Percentiles rank a stretch among this genome's conserved stretches.
These are phyloP conservation scores for Doris montereyensis DNA, from an alignment of 2,888 invertebrate genomes.

Conservation along the genomic window DNA sequence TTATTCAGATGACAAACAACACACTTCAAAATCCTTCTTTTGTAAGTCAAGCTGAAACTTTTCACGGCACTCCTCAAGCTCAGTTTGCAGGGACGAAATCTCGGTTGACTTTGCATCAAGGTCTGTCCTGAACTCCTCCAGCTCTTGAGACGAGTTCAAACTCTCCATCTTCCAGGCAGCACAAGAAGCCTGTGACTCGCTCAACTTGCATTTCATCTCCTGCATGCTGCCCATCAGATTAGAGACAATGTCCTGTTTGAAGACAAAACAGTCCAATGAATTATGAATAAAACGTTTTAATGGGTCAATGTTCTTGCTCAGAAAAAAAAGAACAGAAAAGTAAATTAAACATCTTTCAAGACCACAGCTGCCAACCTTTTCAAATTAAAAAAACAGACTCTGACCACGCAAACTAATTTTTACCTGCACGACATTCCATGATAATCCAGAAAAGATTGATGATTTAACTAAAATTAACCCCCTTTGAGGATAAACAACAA, in stretches of 20 bases:
- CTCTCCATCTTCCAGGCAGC: constrained; percentile 33
- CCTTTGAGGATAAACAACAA: no score
- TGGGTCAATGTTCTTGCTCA: no score
- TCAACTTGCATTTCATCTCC: constrained; percentile 39
- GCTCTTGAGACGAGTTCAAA: constrained; percentile 40
- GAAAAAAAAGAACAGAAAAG: no score
- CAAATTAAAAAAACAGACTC: no score
- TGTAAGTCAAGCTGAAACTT: constrained; percentile 11
- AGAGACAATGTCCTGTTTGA: constrained; percentile 39
- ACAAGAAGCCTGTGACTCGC: constrained; percentile 25
- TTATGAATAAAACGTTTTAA: no score
- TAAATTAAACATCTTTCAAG: no score
- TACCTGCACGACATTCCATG: no score
- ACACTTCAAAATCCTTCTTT: constrained; percentile 38
- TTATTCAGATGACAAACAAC: not conserved
- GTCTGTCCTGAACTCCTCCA: constrained; percentile 38
- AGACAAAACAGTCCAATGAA: no score
- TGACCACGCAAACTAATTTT: no score
- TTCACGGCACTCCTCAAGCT: constrained; percentile 4
- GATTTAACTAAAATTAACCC: no score
- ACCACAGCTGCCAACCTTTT: no score
- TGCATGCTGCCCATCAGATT: constrained; percentile 42
- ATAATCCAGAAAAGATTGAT: no score
- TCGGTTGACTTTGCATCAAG: constrained; percentile 11
- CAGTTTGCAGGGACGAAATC: not conserved